Conservation (phyloP, 2,797 vertebrate species). For the Champsocephalus gunnari region DNA sequence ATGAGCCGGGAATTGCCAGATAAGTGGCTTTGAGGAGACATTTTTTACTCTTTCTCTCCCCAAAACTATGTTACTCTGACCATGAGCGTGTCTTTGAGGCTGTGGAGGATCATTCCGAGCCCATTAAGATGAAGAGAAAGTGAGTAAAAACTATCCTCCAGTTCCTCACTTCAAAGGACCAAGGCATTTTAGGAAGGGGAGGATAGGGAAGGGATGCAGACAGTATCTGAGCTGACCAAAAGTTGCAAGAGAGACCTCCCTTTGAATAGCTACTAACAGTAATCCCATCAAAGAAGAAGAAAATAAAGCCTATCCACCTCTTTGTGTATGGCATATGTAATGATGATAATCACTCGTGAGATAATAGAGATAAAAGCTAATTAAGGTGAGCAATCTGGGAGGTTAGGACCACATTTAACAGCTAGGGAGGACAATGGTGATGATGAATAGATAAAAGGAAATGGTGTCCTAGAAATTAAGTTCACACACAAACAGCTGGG, state of each 20-base stretch:
- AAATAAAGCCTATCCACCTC: conserved; percentile 56
- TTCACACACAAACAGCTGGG: conserved; percentile 14
- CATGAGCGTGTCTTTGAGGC: conserved; percentile 54
- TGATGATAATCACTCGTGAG: conserved; percentile 36
- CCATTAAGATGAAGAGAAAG: conserved; percentile 65
- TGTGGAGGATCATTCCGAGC: conserved; percentile 62
- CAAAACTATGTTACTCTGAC: conserved; percentile 63
- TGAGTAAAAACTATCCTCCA: conserved; percentile 65
- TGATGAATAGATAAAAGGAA: conserved; percentile 13
- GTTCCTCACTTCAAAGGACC: conserved; percentile 77
- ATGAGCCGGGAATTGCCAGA: conserved; percentile 53
- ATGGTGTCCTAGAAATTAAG: conserved; percentile 3
- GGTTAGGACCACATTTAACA: conserved; percentile 29
- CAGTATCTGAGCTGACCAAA: conserved; percentile 56
- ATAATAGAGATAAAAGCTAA: conserved; percentile 27
- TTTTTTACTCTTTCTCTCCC: conserved; percentile 59
- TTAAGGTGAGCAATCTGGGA: conserved; percentile 19
- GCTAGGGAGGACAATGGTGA: conserved; percentile 11
- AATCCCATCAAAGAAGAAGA: conserved; percentile 80
- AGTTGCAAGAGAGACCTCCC: conserved; percentile 58
- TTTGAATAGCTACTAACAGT: conserved; percentile 53
- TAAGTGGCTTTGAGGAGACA: conserved; percentile 47
- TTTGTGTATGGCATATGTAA: conserved; percentile 46
- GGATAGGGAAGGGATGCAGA: conserved; percentile 43
- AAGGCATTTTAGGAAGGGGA: conserved; percentile 41